Conservation (phyloP, 2,888 invertebrate species). For the Malthinus seriepunctatus region DNA sequence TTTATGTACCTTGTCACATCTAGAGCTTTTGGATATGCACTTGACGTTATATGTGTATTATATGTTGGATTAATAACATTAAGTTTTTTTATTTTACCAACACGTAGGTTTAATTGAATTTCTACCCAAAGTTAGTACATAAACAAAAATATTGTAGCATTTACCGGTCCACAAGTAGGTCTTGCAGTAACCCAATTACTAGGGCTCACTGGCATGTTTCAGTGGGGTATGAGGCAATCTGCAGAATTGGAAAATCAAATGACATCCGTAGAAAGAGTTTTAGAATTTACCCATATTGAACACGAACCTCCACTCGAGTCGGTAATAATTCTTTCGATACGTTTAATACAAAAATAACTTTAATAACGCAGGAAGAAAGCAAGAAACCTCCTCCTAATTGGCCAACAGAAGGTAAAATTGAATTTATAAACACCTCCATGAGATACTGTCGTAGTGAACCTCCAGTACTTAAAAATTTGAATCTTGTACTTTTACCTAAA, state of each 20-base stretch:
- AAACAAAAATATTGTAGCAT: constrained; percentile 24
- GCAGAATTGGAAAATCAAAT: constrained; percentile 67
- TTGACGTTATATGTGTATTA: constrained; percentile 70
- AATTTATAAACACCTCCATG: constrained; percentile 63
- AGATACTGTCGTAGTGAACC: constrained; percentile 65
- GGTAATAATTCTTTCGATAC: constrained; percentile 30
- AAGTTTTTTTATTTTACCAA: constrained; percentile 59
- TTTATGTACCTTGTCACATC: constrained; percentile 66
- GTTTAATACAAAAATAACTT: no score
- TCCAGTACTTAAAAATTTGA: constrained; percentile 65
- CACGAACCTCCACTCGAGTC: constrained; percentile 51
- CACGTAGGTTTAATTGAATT: neutral
- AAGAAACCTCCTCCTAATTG: constrained; percentile 61
- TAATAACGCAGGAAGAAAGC: neutral
- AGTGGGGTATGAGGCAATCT: constrained; percentile 72
- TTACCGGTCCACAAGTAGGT: constrained; percentile 56
- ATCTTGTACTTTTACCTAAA: constrained; percentile 54
- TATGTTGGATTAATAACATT: constrained; percentile 69
- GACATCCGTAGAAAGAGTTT: constrained; percentile 68
- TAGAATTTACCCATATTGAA: constrained; percentile 64
- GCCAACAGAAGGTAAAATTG: constrained; percentile 65
- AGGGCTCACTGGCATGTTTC: constrained; percentile 56
- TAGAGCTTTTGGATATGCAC: constrained; percentile 73
- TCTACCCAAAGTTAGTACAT: neutral
- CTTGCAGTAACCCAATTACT: constrained; percentile 60